Conservation (phyloP, 2,113 vertebrate genomes). For the Chaetops frenatus region DNA sequence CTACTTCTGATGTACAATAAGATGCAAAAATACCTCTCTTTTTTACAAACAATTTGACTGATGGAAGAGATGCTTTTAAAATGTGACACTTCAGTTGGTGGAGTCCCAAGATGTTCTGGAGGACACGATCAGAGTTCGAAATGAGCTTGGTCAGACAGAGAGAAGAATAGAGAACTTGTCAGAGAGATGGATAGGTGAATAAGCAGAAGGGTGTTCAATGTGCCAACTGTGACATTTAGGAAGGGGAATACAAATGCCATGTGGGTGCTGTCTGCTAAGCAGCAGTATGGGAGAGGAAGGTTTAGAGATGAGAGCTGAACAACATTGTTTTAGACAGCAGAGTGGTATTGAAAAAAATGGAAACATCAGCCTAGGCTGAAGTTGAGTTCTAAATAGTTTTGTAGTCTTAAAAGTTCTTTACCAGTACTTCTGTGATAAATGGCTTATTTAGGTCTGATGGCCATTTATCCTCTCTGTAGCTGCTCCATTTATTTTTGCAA, state of each 20-base stretch:
- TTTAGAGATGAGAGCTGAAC: not conserved
- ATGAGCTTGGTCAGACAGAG: not conserved
- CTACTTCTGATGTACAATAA: not conserved
- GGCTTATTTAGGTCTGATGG: not conserved
- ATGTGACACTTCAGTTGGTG: not conserved
- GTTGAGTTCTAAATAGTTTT: not conserved
- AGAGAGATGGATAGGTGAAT: not conserved
- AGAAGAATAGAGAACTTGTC: not conserved
- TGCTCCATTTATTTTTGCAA: slow-evolving; percentile 12
- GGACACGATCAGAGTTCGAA: not conserved
- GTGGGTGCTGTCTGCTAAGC: not conserved
- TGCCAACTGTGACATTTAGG: not conserved
- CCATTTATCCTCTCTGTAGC: not conserved
- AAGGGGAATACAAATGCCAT: not conserved
- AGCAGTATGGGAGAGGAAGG: not conserved
- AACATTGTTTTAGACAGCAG: not conserved
- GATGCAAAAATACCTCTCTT: not conserved
- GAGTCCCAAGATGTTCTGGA: not conserved
- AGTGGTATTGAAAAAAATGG: not conserved
- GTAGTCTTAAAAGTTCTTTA: not conserved
- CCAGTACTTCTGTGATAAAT: not conserved
- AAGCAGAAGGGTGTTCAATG: not conserved
- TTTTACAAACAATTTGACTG: not conserved
- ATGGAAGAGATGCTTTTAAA: not conserved
- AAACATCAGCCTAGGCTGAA: not conserved